These are phyloP conservation scores for Melanotaenia parkinsoni DNA, from an alignment of 2,797 vertebrate species.

Conservation along the genomic window DNA sequence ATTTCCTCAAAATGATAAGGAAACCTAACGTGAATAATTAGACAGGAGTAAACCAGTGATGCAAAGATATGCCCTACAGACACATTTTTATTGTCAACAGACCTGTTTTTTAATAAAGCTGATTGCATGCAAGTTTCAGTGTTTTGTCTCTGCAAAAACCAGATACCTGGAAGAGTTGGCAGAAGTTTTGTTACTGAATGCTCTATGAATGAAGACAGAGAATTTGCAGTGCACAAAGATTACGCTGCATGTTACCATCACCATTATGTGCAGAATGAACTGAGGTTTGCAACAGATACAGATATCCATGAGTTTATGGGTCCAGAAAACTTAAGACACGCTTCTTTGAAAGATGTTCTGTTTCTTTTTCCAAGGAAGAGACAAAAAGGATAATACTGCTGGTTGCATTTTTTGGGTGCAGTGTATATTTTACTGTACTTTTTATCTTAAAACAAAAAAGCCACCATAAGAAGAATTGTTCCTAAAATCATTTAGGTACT, in stretches of 20 bases:
- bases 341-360: too few relatives aligned
- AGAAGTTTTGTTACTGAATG: neutral
- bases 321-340: too few relatives aligned
- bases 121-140: neutral
- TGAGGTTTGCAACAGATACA: too few relatives aligned
- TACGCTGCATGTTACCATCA: neutral
- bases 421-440: too few relatives aligned
- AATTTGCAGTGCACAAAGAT: neutral
- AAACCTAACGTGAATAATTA: conserved; percentile 13
- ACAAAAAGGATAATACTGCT: too few relatives aligned
- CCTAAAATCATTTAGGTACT: too few relatives aligned
- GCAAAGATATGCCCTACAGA: neutral
- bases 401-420: too few relatives aligned
- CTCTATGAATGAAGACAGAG: neutral
- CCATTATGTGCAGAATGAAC: neutral
- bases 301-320: too few relatives aligned
- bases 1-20: conserved; percentile 21
- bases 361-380: too few relatives aligned
- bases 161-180: neutral
- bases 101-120: neutral
- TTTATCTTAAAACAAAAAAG: too few relatives aligned
- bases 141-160: neutral
- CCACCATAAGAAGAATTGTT: too few relatives aligned
- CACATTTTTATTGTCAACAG: neutral
- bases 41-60: neutral